Evolutionary conservation across 2,113 vertebrate genomes (phyloP).

Genomic region (Chamaea fasciata): DNA sequence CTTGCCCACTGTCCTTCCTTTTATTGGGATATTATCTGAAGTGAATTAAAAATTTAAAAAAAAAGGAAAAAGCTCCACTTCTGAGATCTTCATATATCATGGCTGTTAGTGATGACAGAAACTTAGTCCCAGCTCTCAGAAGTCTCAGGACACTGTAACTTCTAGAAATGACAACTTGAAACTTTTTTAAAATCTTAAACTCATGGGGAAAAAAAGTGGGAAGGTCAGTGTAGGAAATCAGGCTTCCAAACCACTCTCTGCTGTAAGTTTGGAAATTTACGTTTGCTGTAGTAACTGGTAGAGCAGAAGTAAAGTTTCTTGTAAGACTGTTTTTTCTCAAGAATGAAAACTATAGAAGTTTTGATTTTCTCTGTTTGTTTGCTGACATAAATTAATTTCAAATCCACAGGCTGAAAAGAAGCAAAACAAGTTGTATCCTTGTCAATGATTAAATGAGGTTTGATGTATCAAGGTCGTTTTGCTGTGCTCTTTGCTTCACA

Average conservation of each 20-base stretch:
- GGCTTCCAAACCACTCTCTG: neutral
- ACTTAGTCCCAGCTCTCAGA: neutral
- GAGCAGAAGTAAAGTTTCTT: neutral
- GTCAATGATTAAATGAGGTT: neutral
- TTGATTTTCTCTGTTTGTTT: neutral
- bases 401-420: neutral
- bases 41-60: neutral
- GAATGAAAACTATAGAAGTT: neutral
- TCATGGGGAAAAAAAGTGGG: neutral
- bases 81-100: neutral
- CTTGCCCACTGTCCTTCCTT: neutral
- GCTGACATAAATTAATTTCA: neutral
- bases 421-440: neutral
- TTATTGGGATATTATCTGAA: neutral
- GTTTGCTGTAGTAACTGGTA: neutral
- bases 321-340: neutral
- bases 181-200: neutral
- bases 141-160: neutral
- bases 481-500: neutral
- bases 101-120: neutral
- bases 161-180: neutral
- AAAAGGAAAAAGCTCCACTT: neutral
- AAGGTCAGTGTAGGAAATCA: neutral
- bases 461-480: neutral
- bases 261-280: neutral